Conservation (phyloP, 2,113 vertebrate genomes). For the Eublepharis macularius region DNA sequence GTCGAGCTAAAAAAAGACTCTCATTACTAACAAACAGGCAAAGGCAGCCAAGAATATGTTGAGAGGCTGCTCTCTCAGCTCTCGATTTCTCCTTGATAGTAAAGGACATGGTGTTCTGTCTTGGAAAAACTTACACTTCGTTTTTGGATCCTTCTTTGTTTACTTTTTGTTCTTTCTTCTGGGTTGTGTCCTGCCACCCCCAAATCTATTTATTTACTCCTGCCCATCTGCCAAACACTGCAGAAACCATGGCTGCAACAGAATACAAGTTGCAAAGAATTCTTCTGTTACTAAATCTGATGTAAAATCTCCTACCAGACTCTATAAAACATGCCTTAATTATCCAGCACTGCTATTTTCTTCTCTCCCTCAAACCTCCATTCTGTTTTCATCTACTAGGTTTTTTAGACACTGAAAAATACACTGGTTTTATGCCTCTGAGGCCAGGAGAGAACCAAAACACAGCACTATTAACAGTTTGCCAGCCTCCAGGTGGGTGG, state of each 20-base stretch:
- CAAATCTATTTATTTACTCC: not conserved
- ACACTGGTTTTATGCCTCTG: not conserved
- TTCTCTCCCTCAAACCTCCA: not conserved
- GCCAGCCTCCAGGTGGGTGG: too few relatives aligned
- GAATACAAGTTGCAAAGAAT: constrained; percentile 23
- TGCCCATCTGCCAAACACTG: constrained; percentile 17
- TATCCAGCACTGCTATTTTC: too few relatives aligned
- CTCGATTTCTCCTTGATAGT: constrained; percentile 63
- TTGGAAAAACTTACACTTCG: constrained; percentile 15
- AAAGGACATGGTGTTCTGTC: not conserved
- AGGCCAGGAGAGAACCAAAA: not conserved
- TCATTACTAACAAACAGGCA: constrained; percentile 68
- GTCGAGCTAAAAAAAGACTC: constrained; percentile 65
- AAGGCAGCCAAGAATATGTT: constrained; percentile 63
- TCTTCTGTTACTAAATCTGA: constrained; percentile 2
- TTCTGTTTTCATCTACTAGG: not conserved
- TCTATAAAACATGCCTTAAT: not conserved
- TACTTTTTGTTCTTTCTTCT: not conserved
- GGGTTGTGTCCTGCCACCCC: not conserved
- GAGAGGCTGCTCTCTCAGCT: constrained; percentile 43
- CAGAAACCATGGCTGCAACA: constrained; percentile 7
- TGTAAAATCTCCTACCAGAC: not conserved
- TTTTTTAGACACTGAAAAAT: not conserved
- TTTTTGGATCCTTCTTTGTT: constrained; percentile 3
- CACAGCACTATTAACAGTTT: not conserved